Percentiles rank a stretch among this genome's conserved stretches.
phyloP scores from a whole-genome alignment of 2,797 vertebrate species.

The Semaprochilodus insignis region DNA sequence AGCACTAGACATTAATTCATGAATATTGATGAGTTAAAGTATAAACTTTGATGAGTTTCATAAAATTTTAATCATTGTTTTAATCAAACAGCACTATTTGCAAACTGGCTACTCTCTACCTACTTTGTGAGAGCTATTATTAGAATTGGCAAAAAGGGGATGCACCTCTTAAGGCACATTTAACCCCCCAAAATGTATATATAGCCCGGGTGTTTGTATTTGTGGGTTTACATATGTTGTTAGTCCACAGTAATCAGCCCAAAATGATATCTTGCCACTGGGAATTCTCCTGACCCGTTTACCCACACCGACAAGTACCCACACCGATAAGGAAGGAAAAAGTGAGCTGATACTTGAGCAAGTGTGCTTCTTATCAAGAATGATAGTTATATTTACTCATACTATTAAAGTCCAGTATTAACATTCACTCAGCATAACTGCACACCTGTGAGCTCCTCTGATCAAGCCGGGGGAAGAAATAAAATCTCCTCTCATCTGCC shows the following conservation, averaged over 20 bases:
- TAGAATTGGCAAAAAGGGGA: too few relatives aligned
- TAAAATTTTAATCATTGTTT: too few relatives aligned
- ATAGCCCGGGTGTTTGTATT: too few relatives aligned
- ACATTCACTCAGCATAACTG: neutral
- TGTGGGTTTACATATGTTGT: neutral
- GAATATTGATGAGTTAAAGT: too few relatives aligned
- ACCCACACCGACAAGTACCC: too few relatives aligned
- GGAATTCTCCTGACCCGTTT: neutral
- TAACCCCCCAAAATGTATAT: too few relatives aligned
- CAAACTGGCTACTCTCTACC: too few relatives aligned
- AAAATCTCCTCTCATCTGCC: neutral
- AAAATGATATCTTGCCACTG: neutral
- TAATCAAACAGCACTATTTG: too few relatives aligned
- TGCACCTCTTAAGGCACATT: too few relatives aligned
- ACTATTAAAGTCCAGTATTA: neutral
- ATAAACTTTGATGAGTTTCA: too few relatives aligned
- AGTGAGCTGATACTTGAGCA: neutral
- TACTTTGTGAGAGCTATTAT: too few relatives aligned
- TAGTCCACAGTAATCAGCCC: neutral
- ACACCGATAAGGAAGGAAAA: neutral
- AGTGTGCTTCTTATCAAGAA: neutral
- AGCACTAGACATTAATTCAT: too few relatives aligned
- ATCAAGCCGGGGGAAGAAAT: conserved; percentile 3
- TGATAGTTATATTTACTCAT: neutral
- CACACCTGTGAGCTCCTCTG: neutral